Percentiles rank a stretch among this genome's conserved stretches.
Conservation (phyloP, 2,797 vertebrate genomes). For the Neosalanx taihuensis region DNA sequence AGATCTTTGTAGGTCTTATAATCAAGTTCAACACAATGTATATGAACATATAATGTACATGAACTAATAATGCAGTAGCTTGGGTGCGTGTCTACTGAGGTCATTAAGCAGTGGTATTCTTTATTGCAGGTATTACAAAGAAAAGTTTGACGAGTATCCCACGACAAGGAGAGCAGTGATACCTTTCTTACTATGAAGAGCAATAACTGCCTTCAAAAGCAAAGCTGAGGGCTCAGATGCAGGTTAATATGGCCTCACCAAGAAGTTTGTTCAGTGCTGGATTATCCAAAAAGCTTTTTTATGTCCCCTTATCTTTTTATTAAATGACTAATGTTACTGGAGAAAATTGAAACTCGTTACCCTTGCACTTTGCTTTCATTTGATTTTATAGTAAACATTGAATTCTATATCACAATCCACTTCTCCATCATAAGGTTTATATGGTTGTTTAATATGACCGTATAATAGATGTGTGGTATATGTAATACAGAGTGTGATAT, state of each 20-base stretch:
- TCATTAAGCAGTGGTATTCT: not conserved
- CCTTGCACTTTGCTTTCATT: no score
- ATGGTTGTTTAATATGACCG: no score
- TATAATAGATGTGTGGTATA: no score
- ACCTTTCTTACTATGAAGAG: constrained; percentile 64
- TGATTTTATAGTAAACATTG: not conserved
- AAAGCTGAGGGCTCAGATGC: no score
- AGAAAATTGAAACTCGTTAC: not conserved
- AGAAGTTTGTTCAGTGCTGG: not conserved
- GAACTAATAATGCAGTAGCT: not conserved
- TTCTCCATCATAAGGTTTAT: no score
- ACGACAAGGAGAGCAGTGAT: constrained; percentile 66
- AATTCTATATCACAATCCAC: not conserved
- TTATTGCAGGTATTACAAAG: constrained; percentile 63
- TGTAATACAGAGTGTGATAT: no score
- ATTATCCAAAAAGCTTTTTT: not conserved
- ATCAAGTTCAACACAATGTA: not conserved
- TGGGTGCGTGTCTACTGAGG: not conserved
- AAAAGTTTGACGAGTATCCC: constrained; percentile 67
- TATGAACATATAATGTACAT: not conserved
- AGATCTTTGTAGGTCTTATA: not conserved
- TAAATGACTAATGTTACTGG: not conserved
- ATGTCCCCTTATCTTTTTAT: not conserved
- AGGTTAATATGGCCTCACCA: not conserved
- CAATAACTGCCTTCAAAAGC: not conserved